Evolutionary conservation across 2,888 invertebrate species (phyloP), one percentile per base, ranked within the genome.

Genomic region (Cerastoderma edule): DNA sequence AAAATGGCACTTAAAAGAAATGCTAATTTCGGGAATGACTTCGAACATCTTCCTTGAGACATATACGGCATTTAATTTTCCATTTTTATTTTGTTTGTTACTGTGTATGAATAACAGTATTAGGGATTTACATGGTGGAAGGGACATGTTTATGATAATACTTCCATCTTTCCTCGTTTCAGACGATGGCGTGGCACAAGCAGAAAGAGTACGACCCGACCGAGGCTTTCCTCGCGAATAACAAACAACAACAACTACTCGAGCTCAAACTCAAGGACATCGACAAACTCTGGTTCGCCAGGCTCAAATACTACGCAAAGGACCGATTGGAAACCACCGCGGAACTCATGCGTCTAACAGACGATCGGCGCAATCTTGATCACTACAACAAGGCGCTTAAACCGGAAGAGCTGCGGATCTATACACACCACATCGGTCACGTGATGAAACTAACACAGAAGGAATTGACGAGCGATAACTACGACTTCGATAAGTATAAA

Each of bases 181-280:
- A 66, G 48, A 33, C 32, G 2, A 80, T 80, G 80, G 48, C 80
- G 16, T 77, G 72, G 69, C 80, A 80, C 48, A 77, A 75, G 48
- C 68, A 73, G 6, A 67, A 75, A 50, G 53, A 76, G 46, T 71
- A 72, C 28, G 81, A 81, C 44, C 78, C 78, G 3, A 65, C 72
- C 13, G 78, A 44, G n/a, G 81, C 81, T 10, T 81, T 81, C 35
- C 33, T 81, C 2, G 56, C 75, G 54, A 81, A 81, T 48, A 66
- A 72, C 24, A 53, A 78, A 24, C 77, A 81, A 27, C 81, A 81
- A 30, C 72, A 78, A 46, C 56, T 75, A 10, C 63, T 81, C 5
- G 72, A 77, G 10, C 63, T 73, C 5, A 53, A 72, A 19, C 35
- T 81, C 32, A 67, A 75, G 27, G 72, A 70, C 27, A 75, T 81